These are phyloP conservation scores for Gephyroberyx darwinii DNA, from an alignment of 2,797 vertebrate genomes.

Conservation along the genomic window DNA sequence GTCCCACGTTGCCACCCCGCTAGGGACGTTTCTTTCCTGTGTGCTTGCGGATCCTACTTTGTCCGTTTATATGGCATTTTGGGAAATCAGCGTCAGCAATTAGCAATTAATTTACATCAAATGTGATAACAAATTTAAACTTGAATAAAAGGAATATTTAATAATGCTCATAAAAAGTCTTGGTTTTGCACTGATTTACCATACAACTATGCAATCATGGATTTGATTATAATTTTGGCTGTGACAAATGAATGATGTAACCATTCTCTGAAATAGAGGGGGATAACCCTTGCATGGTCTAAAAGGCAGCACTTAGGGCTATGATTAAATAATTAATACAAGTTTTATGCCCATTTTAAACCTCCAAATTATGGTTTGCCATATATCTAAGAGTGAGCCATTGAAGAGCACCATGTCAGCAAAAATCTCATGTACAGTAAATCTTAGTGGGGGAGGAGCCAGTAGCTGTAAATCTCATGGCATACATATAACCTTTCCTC, in stretches of 20 bases:
- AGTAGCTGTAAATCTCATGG: conserved; percentile 65
- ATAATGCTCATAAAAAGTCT: conserved; percentile 66
- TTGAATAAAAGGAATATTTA: conserved; percentile 61
- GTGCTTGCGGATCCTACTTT: conserved; percentile 34
- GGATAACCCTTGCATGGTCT: conserved; percentile 73
- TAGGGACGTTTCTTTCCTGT: conserved; percentile 50
- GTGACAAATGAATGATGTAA: conserved; percentile 80
- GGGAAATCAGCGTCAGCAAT: conserved; percentile 41
- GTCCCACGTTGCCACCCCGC: conserved; percentile 57
- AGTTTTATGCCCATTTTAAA: conserved; percentile 83
- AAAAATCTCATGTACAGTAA: conserved; percentile 76
- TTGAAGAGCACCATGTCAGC: conserved; percentile 71
- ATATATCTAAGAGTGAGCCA: conserved; percentile 74
- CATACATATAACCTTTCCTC: conserved; percentile 58
- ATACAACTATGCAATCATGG: conserved; percentile 57
- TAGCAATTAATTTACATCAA: conserved; percentile 66
- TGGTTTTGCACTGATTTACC: conserved; percentile 67
- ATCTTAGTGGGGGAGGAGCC: conserved; percentile 71
- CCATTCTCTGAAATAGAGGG: conserved; percentile 73
- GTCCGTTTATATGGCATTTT: conserved; percentile 40
- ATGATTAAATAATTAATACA: conserved; percentile 84
- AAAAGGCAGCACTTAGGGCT: conserved; percentile 82
- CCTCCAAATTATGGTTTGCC: conserved; percentile 81
- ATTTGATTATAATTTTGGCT: conserved; percentile 70
- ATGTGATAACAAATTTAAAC: conserved; percentile 51